These are phyloP conservation scores for Drosophila pseudotakahashii DNA, from an alignment of 2,888 invertebrate genomes.

Conservation along the genomic window DNA sequence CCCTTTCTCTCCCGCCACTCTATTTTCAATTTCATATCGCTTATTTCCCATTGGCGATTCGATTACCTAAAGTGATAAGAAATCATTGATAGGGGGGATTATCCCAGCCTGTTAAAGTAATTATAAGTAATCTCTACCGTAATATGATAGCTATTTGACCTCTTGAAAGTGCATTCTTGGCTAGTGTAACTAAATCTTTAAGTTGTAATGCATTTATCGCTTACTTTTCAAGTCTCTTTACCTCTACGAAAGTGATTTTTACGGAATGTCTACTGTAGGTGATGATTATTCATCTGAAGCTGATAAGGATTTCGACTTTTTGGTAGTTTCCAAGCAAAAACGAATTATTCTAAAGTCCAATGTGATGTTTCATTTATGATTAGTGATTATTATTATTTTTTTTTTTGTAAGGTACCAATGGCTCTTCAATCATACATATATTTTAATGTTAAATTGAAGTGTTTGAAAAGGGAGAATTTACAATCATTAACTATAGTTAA, in stretches of 20 bases:
- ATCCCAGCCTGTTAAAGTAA: neutral
- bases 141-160: too few relatives aligned
- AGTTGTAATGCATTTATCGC: too few relatives aligned
- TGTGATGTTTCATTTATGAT: neutral
- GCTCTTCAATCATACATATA: too few relatives aligned
- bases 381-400: too few relatives aligned
- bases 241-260: neutral
- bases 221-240: too few relatives aligned
- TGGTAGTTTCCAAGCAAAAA: neutral
- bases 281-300: neutral
- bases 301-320: neutral
- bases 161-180: too few relatives aligned
- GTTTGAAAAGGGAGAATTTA: too few relatives aligned
- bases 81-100: conserved; percentile 1
- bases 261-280: neutral
- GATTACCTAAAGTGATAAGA: neutral
- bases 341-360: neutral
- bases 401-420: too few relatives aligned
- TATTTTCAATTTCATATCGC: neutral
- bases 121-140: neutral
- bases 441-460: too few relatives aligned
- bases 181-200: too few relatives aligned
- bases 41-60: neutral
- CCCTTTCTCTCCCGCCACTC: neutral
- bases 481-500: too few relatives aligned